Evolutionary conservation across 2,797 vertebrate species (phyloP).

Genomic region (Anomalospiza imberbis): DNA sequence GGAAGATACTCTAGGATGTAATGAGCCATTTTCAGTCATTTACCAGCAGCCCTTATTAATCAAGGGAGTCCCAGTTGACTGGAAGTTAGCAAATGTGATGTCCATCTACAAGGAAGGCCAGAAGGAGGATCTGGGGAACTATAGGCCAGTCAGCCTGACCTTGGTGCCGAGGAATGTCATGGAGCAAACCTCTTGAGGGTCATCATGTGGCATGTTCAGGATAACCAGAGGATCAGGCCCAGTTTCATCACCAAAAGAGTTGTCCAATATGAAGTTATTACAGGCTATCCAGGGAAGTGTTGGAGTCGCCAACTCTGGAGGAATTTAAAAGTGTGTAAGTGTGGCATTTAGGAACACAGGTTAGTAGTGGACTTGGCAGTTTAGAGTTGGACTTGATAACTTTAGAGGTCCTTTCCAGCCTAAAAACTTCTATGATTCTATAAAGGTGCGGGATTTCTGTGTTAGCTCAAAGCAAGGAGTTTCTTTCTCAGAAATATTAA

Average conservation of each 20-base stretch:
- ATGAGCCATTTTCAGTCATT: background rate
- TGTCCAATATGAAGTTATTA: background rate
- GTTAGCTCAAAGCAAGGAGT: background rate
- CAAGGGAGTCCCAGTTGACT: background rate
- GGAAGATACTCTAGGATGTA: background rate
- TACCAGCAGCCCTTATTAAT: background rate
- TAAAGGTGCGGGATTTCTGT: background rate
- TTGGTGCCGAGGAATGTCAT: background rate
- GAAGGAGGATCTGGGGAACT: background rate
- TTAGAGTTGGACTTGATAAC: fast-evolving
- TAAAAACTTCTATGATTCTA: background rate
- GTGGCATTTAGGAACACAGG: fast-evolving
- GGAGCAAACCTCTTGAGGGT: background rate
- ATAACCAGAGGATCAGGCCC: background rate
- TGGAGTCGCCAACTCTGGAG: background rate
- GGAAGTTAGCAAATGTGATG: background rate
- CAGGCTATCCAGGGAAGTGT: background rate
- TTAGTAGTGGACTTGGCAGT: background rate
- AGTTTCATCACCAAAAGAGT: background rate
- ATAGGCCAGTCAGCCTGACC: background rate
- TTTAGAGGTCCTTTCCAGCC: background rate
- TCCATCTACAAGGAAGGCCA: background rate
- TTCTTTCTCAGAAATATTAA: background rate
- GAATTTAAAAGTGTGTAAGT: background rate
- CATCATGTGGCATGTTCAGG: background rate